Percentiles rank a stretch among this genome's conserved stretches.
Evolutionary conservation across 1,140 invertebrate species (phyloP).

Genomic region (Contarinia nasturtii): DNA sequence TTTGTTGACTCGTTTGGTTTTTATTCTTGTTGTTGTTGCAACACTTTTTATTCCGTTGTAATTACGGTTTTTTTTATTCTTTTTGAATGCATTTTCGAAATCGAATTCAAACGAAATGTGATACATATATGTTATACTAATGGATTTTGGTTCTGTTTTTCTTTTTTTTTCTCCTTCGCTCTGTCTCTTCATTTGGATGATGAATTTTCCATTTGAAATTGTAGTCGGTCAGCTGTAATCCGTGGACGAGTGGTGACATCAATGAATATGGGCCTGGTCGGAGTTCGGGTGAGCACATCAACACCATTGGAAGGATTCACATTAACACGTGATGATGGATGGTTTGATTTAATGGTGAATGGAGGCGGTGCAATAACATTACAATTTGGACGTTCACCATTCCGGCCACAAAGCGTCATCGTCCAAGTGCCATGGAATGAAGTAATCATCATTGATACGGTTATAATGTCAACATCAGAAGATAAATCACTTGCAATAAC

Average conservation of each 20-base stretch:
- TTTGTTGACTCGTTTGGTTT: too few species aligned
- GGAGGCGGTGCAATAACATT: constrained; percentile 89
- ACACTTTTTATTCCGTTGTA: too few species aligned
- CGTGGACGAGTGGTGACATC: constrained; percentile 80
- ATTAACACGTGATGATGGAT: constrained; percentile 73
- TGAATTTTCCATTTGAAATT: neutral
- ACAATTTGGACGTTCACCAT: constrained; percentile 83
- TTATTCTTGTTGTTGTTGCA: too few species aligned
- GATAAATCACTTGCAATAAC: constrained; percentile 38
- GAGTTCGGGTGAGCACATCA: constrained; percentile 81
- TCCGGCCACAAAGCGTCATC: constrained; percentile 73
- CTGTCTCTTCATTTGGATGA: neutral
- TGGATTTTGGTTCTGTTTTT: neutral
- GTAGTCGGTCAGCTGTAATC: constrained; percentile 87
- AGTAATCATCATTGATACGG: constrained; percentile 75
- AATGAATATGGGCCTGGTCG: constrained; percentile 79
- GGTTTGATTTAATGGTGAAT: constrained; percentile 94
- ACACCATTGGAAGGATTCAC: constrained; percentile 85
- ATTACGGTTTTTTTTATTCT: too few species aligned
- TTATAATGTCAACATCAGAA: constrained; percentile 67
- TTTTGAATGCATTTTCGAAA: too few species aligned
- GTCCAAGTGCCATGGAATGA: constrained; percentile 95
- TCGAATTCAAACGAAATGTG: neutral
- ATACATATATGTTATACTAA: neutral
- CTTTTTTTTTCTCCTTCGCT: constrained; percentile 6